These are phyloP conservation scores for Drosophila nannoptera DNA, from an alignment of 1,140 invertebrate genomes.

Conservation along the genomic window DNA sequence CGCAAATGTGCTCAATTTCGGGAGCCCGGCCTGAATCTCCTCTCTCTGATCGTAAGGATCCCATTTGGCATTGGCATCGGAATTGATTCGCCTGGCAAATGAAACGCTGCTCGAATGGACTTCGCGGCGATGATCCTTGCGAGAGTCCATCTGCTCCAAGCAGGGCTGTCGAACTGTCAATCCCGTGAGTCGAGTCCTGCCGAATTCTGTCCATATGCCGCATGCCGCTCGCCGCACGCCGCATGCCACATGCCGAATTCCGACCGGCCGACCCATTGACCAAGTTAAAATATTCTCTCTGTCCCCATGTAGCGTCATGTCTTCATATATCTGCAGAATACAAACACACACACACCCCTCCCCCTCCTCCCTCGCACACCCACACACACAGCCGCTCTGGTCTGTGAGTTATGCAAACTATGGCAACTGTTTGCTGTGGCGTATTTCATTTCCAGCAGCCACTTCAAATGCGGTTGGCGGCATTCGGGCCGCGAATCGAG, in stretches of 20 bases:
- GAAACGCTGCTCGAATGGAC: too few relatives aligned
- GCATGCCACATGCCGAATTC: conserved; percentile 15
- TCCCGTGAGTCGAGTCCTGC: background rate
- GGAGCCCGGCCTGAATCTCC: too few relatives aligned
- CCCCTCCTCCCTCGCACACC: too few relatives aligned
- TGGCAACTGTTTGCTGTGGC: conserved; percentile 50
- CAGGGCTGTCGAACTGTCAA: conserved; percentile 6
- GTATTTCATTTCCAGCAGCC: conserved; percentile 65
- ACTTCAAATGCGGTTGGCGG: conserved; percentile 73
- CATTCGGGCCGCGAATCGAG: conserved; percentile 69
- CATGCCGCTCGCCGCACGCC: background rate
- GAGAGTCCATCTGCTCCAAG: background rate
- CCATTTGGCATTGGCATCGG: too few relatives aligned
- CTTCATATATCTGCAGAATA: conserved; percentile 24
- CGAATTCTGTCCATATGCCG: background rate
- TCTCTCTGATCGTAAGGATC: too few relatives aligned
- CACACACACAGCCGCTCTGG: background rate
- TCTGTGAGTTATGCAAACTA: conserved; percentile 55
- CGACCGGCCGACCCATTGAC: conserved; percentile 64
- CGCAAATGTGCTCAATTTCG: too few relatives aligned
- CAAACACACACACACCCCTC: background rate
- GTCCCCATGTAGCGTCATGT: conserved; percentile 26
- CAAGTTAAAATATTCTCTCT: conserved; percentile 59
- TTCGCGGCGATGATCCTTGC: too few relatives aligned
- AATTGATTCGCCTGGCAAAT: too few relatives aligned